Evolutionary conservation across 2,797 vertebrate species (phyloP).

Genomic region (Selene dorsalis): DNA sequence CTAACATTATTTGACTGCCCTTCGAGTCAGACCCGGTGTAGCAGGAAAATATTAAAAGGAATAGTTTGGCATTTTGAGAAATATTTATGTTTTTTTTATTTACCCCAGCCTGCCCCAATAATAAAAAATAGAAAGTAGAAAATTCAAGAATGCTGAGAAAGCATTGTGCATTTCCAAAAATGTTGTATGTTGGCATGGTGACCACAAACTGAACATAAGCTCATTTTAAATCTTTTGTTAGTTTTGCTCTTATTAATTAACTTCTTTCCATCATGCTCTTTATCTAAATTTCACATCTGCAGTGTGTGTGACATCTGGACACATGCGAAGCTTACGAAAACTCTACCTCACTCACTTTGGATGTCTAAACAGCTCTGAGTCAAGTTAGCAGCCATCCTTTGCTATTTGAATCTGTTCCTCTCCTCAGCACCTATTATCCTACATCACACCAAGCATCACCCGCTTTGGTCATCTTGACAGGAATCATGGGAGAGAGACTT

Average conservation of each 20-base stretch:
- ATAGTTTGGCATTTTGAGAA: not conserved
- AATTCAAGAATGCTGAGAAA: not conserved
- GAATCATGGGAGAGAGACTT: slow-evolving; percentile 32
- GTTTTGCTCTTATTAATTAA: not conserved
- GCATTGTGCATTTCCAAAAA: not conserved
- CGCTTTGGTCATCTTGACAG: slow-evolving; percentile 46
- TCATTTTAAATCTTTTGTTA: not conserved
- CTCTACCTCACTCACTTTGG: slow-evolving; percentile 19
- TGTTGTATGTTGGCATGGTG: not conserved
- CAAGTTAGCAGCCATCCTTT: slow-evolving; percentile 22
- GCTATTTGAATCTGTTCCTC: slow-evolving; percentile 44
- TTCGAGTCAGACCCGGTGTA: not conserved
- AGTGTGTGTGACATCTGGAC: slow-evolving; percentile 24
- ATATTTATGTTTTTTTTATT: not conserved
- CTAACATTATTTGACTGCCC: slow-evolving; percentile 30
- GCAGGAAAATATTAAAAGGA: not conserved
- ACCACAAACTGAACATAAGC: not conserved
- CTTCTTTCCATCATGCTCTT: not conserved
- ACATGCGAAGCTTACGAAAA: slow-evolving; percentile 30
- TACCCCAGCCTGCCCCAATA: not conserved
- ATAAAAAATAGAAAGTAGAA: too few relatives aligned
- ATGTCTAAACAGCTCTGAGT: slow-evolving; percentile 27
- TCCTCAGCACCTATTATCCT: slow-evolving; percentile 50
- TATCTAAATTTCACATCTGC: slow-evolving; percentile 34
- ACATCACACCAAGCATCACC: slow-evolving; percentile 49